These are phyloP conservation scores for Allolobophora icterica DNA, from an alignment of 2,888 invertebrate genomes.

Conservation along the genomic window DNA sequence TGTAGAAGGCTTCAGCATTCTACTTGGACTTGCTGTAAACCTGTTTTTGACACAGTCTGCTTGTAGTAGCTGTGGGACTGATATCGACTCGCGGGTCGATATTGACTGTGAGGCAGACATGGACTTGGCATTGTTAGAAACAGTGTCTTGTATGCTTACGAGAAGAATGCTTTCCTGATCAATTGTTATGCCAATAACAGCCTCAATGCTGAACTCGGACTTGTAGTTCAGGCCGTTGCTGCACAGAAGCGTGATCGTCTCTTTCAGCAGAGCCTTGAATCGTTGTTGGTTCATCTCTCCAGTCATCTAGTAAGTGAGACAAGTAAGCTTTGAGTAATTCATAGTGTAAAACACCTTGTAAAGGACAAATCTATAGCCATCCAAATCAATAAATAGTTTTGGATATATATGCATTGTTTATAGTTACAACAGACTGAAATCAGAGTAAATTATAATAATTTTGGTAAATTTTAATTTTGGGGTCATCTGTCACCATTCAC, in stretches of 20 bases:
- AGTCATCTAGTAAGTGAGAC: constrained; percentile 17
- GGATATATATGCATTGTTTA: too few species aligned
- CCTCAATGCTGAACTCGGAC: not conserved
- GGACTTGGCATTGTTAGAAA: not conserved
- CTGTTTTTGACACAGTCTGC: not conserved
- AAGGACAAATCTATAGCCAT: too few species aligned
- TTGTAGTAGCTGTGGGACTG: not conserved
- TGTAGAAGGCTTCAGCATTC: not conserved
- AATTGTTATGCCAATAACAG: not conserved
- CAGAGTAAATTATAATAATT: not conserved
- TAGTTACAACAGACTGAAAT: not conserved
- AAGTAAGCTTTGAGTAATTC: not conserved
- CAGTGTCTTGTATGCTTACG: not conserved
- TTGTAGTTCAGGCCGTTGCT: not conserved
- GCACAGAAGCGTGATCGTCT: not conserved
- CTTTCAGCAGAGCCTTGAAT: constrained; percentile 17
- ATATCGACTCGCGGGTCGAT: not conserved
- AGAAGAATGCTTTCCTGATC: not conserved
- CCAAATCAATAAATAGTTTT: too few species aligned
- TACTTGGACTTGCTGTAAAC: not conserved
- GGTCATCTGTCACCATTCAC: too few species aligned
- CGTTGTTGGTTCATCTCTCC: constrained; percentile 17
- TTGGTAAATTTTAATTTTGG: not conserved
- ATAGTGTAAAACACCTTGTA: too few species aligned
- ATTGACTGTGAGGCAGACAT: too few species aligned